Evolutionary conservation across 2,113 vertebrate genomes (phyloP).

Genomic region (Lasiurus borealis): DNA sequence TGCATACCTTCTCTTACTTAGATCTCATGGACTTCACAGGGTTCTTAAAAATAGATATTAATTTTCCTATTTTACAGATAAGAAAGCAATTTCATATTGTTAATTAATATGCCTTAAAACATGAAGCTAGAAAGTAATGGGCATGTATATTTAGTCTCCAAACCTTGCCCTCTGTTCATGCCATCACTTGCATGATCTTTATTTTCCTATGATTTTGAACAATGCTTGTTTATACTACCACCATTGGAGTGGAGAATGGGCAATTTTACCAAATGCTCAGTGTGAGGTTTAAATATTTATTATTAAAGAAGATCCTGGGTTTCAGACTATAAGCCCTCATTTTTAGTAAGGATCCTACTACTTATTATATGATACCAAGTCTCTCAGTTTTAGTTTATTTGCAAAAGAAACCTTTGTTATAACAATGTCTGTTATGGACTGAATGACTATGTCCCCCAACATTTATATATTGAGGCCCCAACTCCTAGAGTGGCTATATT

Average conservation of each 20-base stretch:
- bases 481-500: background rate
- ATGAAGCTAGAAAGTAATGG: background rate
- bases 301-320: background rate
- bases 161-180: background rate
- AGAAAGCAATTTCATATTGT: background rate
- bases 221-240: background rate
- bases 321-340: background rate
- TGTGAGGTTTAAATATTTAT: background rate
- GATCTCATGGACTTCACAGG: background rate
- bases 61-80: background rate
- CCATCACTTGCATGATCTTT: background rate
- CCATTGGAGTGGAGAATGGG: background rate
- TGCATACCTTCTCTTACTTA: background rate
- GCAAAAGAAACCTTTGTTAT: background rate
- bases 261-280: background rate
- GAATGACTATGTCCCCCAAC: background rate
- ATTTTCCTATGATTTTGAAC: background rate
- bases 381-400: background rate
- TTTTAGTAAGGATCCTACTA: background rate
- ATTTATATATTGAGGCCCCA: background rate
- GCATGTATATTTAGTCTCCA: background rate
- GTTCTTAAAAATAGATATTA: background rate
- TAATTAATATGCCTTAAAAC: background rate
- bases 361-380: background rate
- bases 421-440: background rate